Evolutionary conservation across 2,113 vertebrate genomes (phyloP), one percentile per base, ranked within the genome.

Genomic region (Axis porcinus): DNA sequence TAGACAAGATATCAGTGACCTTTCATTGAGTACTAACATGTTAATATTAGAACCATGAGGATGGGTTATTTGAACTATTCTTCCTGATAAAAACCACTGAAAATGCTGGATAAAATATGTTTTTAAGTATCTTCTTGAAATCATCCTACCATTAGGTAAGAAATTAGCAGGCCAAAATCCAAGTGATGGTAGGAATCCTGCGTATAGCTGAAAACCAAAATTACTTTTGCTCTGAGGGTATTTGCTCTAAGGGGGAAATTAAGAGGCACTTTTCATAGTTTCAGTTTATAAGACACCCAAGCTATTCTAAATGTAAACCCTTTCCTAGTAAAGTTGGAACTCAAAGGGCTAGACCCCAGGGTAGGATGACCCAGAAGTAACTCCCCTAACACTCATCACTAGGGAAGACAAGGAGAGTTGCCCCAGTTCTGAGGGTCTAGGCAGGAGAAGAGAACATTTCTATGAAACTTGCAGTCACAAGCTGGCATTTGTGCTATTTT

Each of bases 101-200:
- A 94, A 95, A 54, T 85, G 28, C 67, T 84, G 5, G 5, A 62
- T 79, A 40, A 90, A 83, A 79, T 82, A 33, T 55, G 76, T 76
- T 83, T 67, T 40, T 15, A 91, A 84, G 55, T 89, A 50, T 33
- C 27, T 86, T 95, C 47, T 92, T 92, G n/a, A 92, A 88, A 81
- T 28, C 21, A 52, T 54, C 11, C 94, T 64, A 50, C 11, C 16
- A 40, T 87, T 93, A 81, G 67, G 62, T 91, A 88, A 85, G 55
- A 97, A 94, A 85, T 94, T 58, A 54, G 93, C 30, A 81, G 67
- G 45, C 23, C 45, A 55, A 93, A 89, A 83, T 92, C 52, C 60
- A 88, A 45, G n/a, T 12, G 43, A 89, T 86, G 57, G 19, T 27
- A 93, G 52, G 17, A 57, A 76, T 64, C 78, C 17, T 36, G 17